Base-by-base conservation (phyloP, 2,797 vertebrate species). In the Hirundo rustica region DNA sequence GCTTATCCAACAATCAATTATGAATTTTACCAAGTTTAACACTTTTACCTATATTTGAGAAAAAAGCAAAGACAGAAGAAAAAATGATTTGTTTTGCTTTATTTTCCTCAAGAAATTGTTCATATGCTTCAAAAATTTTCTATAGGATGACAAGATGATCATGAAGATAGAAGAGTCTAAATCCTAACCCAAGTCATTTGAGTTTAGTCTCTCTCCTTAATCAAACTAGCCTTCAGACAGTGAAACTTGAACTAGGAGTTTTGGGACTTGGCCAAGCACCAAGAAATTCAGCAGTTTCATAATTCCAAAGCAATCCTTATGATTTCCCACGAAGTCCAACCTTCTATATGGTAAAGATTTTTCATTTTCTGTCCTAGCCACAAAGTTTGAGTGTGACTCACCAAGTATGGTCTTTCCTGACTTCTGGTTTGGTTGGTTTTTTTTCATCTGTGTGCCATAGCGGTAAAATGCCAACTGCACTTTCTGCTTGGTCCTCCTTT, bases 401-500 rank as follows among this genome's bases (percentile, higher is more conserved):
- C 25, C 54, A 67, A 62, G 16, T 36, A 48, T 25, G 36, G 44
- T 78, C 36, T 88, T 92, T 70, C 77, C 57, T 92, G 67, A 90
- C 14, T 85, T 85, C 27, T 82, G 64, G 36, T 72, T 60, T 26
- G 17, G 48, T 60, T 78, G 26, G 11, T 8, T 16, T 65, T 87
- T 88, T 80, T 68, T 62, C 8, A 51, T 81, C 29, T 85, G 9
- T 79, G 76, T 82, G 57, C 82, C 57, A 73, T 30, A 54, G 51
- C 53, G 65, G 88, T 82, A 57, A 84, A 88, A 79, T 80, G 55
- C 55, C 61, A 85, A 0, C 62, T 95, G 44, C 66, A 67, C 72
- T 94, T 96, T 94, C n/a, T 78, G 54, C 51, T 66, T 83, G 51
- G 36, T 38, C 32, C 26, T 90, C 75, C 62, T 77, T 93, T 91